phyloP scores from a whole-genome alignment of 2,797 vertebrate genomes.

The Fringilla coelebs region DNA sequence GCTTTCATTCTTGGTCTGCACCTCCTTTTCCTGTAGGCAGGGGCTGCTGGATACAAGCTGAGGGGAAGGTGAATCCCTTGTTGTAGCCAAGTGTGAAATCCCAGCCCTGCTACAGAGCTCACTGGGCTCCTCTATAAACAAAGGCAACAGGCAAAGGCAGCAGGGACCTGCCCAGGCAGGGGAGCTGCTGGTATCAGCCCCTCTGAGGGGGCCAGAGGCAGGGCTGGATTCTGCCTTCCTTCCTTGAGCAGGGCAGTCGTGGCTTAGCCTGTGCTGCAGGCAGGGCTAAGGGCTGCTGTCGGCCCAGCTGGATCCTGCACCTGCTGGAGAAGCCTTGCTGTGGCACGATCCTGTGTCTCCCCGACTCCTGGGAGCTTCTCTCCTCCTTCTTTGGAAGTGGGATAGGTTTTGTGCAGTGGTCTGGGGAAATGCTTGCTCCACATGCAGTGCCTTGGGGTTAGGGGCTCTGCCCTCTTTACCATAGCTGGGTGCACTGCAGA shows the following conservation, averaged over 20 bases:
- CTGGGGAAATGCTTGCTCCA: neutral
- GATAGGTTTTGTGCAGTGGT: neutral
- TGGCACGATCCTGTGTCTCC: neutral
- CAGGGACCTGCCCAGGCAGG: accelerated
- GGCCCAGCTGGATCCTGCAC: neutral
- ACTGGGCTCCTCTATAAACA: neutral
- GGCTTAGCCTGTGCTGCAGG: neutral
- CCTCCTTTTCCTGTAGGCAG: neutral
- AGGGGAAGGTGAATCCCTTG: neutral
- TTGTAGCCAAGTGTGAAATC: neutral
- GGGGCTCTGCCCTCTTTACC: neutral
- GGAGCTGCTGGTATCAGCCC: neutral
- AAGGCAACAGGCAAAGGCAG: neutral
- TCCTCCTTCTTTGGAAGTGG: neutral
- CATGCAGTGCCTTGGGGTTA: too few species aligned
- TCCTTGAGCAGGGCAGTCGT: accelerated
- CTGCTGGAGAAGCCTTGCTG: neutral
- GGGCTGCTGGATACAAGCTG: neutral
- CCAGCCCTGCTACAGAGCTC: neutral
- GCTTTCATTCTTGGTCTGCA: accelerated
- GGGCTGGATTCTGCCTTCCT: neutral
- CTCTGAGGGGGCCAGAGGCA: neutral
- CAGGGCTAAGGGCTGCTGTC: neutral
- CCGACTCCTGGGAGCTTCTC: neutral
- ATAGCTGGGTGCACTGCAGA: accelerated